Conservation (phyloP, 37 sponge, comb jelly and placozoan genomes). For the Lycopodina hypogea region DNA sequence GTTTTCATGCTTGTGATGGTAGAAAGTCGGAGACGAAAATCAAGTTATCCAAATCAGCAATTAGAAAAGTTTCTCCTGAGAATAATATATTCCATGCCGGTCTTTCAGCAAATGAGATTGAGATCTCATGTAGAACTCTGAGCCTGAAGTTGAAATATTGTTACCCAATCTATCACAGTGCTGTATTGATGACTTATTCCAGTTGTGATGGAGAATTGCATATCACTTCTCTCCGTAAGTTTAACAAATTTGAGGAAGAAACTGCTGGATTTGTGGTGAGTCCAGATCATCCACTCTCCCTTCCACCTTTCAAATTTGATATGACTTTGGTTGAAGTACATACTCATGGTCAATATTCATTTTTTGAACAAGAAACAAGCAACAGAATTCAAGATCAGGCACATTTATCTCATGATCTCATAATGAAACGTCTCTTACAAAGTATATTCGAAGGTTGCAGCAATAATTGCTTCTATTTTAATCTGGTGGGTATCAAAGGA, state of each 20-base stretch:
- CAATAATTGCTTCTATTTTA: no score
- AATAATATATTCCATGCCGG: background rate
- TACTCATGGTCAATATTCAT: no score
- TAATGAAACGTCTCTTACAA: no score
- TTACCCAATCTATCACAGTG: background rate
- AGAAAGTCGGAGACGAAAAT: background rate
- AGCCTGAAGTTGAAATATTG: background rate
- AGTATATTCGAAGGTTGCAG: no score
- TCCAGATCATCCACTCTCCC: background rate
- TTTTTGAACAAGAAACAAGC: no score
- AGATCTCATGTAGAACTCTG: background rate
- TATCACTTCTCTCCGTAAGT: background rate
- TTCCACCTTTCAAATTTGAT: background rate
- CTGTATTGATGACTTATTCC: background rate
- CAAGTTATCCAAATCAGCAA: background rate
- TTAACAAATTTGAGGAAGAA: background rate
- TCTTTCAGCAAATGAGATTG: background rate
- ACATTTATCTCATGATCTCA: no score
- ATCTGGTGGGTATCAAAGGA: no score
- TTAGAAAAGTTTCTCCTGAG: background rate
- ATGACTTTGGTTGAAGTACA: no score
- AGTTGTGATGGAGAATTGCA: background rate
- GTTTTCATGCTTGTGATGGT: slow-evolving; percentile 17
- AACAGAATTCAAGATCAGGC: no score
- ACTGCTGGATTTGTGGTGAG: background rate